phyloP scores from a whole-genome alignment of 2,888 invertebrate species.

The Spisula solida region DNA sequence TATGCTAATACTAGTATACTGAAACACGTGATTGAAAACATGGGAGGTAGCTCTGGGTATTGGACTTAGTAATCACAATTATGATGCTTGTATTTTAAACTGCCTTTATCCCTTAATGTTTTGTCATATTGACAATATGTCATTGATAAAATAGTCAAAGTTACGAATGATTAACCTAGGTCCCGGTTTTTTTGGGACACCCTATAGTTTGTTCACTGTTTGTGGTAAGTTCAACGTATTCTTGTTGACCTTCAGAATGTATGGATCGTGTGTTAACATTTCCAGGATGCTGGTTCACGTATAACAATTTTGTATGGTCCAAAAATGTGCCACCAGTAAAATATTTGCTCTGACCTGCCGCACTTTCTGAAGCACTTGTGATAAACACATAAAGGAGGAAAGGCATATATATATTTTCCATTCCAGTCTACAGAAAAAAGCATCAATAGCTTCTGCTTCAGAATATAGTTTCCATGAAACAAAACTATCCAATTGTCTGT shows the following conservation, averaged over 20 bases:
- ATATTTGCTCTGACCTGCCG: conserved; percentile 47
- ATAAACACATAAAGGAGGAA: conserved; percentile 52
- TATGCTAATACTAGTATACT: too few relatives aligned
- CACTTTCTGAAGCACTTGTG: conserved; percentile 45
- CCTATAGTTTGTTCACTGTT: too few relatives aligned
- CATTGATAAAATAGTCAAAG: too few relatives aligned
- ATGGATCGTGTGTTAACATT: conserved; percentile 27
- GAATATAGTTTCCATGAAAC: conserved; percentile 46
- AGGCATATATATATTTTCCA: conserved; percentile 38
- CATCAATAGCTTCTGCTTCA: conserved; percentile 41
- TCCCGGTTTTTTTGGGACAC: too few relatives aligned
- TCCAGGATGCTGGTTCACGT: conserved; percentile 44
- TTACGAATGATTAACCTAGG: too few relatives aligned
- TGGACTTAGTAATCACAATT: too few relatives aligned
- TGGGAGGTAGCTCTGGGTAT: too few relatives aligned
- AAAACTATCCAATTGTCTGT: conserved; percentile 31
- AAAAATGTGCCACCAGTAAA: conserved; percentile 53
- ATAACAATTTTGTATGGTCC: conserved; percentile 50
- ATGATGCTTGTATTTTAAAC: too few relatives aligned
- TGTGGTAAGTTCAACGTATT: background rate
- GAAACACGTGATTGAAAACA: too few relatives aligned
- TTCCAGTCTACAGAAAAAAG: conserved; percentile 47
- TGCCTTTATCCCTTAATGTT: too few relatives aligned
- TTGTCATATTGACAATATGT: too few relatives aligned
- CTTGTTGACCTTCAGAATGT: background rate